phyloP scores from a whole-genome alignment of 2,888 invertebrate species.

The Dynastes grantii region DNA sequence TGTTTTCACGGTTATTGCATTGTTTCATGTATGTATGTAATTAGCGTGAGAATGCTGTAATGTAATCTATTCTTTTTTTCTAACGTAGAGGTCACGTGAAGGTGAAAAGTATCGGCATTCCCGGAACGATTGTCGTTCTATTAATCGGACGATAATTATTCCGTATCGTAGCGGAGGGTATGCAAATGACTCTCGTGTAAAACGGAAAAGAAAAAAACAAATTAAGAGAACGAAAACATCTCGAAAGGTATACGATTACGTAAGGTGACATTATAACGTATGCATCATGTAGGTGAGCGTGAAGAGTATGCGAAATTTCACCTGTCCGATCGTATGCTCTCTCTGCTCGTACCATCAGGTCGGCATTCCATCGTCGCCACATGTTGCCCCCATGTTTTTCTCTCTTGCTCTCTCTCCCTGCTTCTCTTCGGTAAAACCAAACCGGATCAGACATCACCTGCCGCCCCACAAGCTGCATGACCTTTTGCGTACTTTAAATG shows the following conservation, averaged over 20 bases:
- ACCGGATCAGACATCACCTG: conserved; percentile 64
- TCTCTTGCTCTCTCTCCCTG: background rate
- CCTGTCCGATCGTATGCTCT: conserved; percentile 55
- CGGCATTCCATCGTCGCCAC: conserved; percentile 59
- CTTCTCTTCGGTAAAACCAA: conserved; percentile 47
- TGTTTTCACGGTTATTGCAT: conserved; percentile 47
- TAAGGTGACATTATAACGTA: conserved; percentile 24
- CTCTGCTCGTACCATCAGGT: conserved; percentile 30
- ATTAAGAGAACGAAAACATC: conserved; percentile 25
- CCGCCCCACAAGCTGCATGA: conserved; percentile 61
- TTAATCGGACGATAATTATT: conserved; percentile 47
- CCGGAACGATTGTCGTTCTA: conserved; percentile 30
- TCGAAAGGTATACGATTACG: conserved; percentile 7
- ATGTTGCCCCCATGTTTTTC: conserved; percentile 60
- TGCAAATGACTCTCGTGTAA: conserved; percentile 16
- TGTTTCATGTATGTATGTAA: conserved; percentile 23
- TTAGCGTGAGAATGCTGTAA: conserved; percentile 42
- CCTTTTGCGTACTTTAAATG: conserved; percentile 61
- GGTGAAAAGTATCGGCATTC: conserved; percentile 48
- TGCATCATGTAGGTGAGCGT: conserved; percentile 27
- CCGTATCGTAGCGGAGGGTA: conserved; percentile 7
- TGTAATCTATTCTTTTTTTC: conserved; percentile 32
- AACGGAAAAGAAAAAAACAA: conserved; percentile 3
- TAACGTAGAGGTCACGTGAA: conserved; percentile 48
- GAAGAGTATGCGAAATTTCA: conserved; percentile 52